Evolutionary conservation across 2,888 invertebrate species (phyloP), one percentile per base, ranked within the genome.

Genomic region (Mimumesa dahlbomi): DNA sequence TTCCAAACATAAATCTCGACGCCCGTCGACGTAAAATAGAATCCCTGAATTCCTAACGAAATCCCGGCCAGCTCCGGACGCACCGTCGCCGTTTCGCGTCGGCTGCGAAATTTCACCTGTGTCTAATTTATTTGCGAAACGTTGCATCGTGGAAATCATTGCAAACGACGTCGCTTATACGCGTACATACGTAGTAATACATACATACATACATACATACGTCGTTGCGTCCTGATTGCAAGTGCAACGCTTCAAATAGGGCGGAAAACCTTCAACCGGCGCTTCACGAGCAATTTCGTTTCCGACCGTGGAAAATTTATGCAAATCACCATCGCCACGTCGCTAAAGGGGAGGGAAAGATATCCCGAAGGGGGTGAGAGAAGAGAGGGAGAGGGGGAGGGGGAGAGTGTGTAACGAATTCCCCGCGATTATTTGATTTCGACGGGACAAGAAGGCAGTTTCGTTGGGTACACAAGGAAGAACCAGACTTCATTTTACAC

Each of bases 241-340:
- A 73, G 57, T 53, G 63, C 49, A 29, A n/a, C 64, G 63, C 62
- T 67, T 78, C 73, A 73, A 75, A 75, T 69, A 68, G 61, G 54
- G 62, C 68, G 72, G 66, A 77, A 77, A 69, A 63, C 53, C 62
- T 49, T 59, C 65, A 42, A 3, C 48, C 69, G 58, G 22, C 54
- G 63, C 59, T 79, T 81, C 75, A 75, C 79, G 75, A 81, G 69
- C 77, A 83, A 83, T 83, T 83, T 84, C 71, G 76, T 83, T 83
- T 68, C 53, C 73, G 65, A 38, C 61, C 64, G 48, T 49, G 77
- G 76, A 73, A 82, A 81, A 81, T 81, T 81, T 80, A 83, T 84
- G 84, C 78, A 84, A 82, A 84, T 82, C 83, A 75, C 63, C 68
- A 58, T 4, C 46, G n/a, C 2, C 2, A 29, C 2, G 2, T 6